A percentile compares a stretch with the other conserved stretches of the same genome.
Conservation (phyloP, 2,888 invertebrate species). For the Cerceris ruficornis region DNA sequence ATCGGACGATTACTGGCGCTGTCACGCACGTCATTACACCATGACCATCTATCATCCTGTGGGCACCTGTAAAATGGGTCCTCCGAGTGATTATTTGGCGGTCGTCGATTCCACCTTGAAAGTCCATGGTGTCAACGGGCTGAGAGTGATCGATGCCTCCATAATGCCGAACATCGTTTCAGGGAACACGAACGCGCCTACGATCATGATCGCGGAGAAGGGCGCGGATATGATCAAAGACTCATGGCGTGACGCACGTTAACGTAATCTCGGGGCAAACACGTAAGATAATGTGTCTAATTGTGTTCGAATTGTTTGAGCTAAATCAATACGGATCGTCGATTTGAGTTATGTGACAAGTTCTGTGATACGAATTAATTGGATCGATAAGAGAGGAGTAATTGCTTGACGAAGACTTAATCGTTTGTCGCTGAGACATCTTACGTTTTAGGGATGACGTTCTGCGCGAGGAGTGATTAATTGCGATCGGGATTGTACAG, state of each 20-base stretch:
- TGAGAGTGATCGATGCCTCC: slow-evolving; percentile 91
- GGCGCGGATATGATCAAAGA: slow-evolving; percentile 92
- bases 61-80: slow-evolving; percentile 92
- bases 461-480: no score
- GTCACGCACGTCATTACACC: slow-evolving; percentile 88
- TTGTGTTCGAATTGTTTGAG: no score
- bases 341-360: no score
- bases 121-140: slow-evolving; percentile 86
- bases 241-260: slow-evolving; percentile 82
- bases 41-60: slow-evolving; percentile 92
- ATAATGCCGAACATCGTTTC: slow-evolving; percentile 91
- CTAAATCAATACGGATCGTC: no score
- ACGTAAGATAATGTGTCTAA: no score
- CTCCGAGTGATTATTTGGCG: slow-evolving; percentile 81
- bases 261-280: background rate
- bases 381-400: no score
- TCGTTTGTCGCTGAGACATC: no score
- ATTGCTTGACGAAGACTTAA: no score
- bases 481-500: no score
- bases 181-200: slow-evolving; percentile 92
- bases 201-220: slow-evolving; percentile 93
- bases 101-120: slow-evolving; percentile 83
- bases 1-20: slow-evolving; percentile 85
- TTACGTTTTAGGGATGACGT: no score
- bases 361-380: no score